A percentile compares a stretch with the other conserved stretches of the same genome.
Conservation (phyloP, 2,888 invertebrate genomes). For the Eilema depressum region DNA sequence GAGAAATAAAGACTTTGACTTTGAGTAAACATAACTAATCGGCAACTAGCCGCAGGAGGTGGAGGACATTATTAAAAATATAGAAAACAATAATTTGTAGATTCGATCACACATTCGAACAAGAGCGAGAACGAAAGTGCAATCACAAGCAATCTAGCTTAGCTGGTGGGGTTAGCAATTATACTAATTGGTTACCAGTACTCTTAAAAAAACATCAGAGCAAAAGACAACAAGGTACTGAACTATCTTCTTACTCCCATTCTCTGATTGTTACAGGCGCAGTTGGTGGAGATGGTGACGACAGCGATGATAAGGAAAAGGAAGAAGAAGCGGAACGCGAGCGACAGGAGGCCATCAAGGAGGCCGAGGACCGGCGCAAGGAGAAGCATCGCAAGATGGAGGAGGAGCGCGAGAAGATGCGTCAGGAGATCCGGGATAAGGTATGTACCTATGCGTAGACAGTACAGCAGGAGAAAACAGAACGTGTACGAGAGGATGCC, state of each 20-base stretch:
- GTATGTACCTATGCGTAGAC: constrained; percentile 84
- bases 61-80: too few relatives aligned
- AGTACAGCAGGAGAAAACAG: not conserved
- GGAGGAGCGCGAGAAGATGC: constrained; percentile 99
- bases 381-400: constrained; percentile 99
- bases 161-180: too few relatives aligned
- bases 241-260: constrained; percentile 1
- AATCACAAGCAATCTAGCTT: too few relatives aligned
- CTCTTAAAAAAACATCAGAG: too few relatives aligned
- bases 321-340: constrained; percentile 99
- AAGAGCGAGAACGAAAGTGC: too few relatives aligned
- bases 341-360: constrained; percentile 98
- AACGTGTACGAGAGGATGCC: too few relatives aligned
- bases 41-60: too few relatives aligned
- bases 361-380: constrained; percentile 99
- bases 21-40: too few relatives aligned
- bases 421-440: constrained; percentile 99
- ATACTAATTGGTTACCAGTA: too few relatives aligned
- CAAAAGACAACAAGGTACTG: not conserved
- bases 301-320: constrained; percentile 98
- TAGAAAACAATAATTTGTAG: too few relatives aligned
- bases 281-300: constrained; percentile 95
- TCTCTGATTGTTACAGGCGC: constrained; percentile 88
- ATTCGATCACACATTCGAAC: too few relatives aligned
- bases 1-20: too few relatives aligned